Evolutionary conservation across 2,888 invertebrate genomes (phyloP).

Genomic region (Metellina segmentata): DNA sequence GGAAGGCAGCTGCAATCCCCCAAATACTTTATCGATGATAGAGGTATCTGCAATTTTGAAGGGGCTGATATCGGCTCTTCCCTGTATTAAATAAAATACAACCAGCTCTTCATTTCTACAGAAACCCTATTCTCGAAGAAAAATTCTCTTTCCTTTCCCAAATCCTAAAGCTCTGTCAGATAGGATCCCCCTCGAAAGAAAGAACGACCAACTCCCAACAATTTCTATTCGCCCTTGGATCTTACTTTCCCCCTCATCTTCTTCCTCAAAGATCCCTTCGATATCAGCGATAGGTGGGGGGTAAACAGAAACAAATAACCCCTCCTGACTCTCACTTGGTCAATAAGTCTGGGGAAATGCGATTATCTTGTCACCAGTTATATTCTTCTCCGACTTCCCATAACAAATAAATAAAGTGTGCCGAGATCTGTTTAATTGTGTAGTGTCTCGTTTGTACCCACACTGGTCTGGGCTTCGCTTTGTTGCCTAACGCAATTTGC

Average conservation of each 20-base stretch:
- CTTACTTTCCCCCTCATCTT: constrained; percentile 13
- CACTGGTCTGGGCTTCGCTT: not conserved
- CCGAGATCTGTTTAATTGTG: constrained; percentile 50
- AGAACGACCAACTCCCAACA: constrained; percentile 23
- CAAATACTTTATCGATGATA: not conserved
- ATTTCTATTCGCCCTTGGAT: constrained; percentile 2
- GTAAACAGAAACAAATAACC: constrained; percentile 1
- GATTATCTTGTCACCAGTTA: constrained; percentile 47
- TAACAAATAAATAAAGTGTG: constrained; percentile 29
- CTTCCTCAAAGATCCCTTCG: constrained; percentile 11
- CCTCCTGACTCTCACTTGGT: constrained; percentile 33
- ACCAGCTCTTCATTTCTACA: not conserved
- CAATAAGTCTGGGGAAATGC: constrained; percentile 52
- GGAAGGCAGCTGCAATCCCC: not conserved
- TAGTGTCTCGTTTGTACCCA: not conserved
- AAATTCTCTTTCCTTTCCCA: constrained; percentile 20
- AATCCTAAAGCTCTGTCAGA: constrained; percentile 63
- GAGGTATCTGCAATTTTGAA: not conserved
- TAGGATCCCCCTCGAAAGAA: constrained; percentile 53
- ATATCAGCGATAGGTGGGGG: not conserved
- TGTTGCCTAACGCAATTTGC: constrained; percentile 46
- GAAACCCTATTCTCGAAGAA: not conserved
- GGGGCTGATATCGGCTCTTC: not conserved
- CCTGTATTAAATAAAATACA: not conserved
- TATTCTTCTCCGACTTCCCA: not conserved